Percentiles rank a stretch among this genome's conserved stretches.
Conservation (phyloP, 2,888 invertebrate genomes). For the Ctena decussata region DNA sequence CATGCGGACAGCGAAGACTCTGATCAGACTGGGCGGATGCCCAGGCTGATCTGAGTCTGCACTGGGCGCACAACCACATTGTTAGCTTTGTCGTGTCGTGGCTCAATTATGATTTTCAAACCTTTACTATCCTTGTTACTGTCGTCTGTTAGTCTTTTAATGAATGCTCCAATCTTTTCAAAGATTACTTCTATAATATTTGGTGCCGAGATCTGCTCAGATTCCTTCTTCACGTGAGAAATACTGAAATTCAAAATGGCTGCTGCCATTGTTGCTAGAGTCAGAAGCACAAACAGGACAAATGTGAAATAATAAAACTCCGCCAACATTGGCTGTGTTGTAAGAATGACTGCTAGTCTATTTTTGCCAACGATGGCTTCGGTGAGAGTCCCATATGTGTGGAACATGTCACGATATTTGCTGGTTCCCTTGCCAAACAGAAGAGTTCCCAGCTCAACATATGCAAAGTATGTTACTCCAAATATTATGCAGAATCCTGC, state of each 20-base stretch:
- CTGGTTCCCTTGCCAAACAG: conserved; percentile 80
- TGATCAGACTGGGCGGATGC: too few relatives aligned
- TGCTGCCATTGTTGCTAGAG: conserved; percentile 76
- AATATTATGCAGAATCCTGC: conserved; percentile 87
- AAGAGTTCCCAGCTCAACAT: conserved; percentile 82
- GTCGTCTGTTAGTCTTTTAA: neutral
- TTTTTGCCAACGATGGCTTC: conserved; percentile 79
- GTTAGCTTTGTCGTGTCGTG: too few relatives aligned
- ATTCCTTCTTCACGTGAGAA: conserved; percentile 60
- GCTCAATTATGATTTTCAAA: neutral
- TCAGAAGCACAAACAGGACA: conserved; percentile 74
- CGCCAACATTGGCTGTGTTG: conserved; percentile 67
- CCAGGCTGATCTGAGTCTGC: too few relatives aligned
- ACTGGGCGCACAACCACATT: too few relatives aligned
- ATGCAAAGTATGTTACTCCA: conserved; percentile 83
- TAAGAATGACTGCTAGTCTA: conserved; percentile 66
- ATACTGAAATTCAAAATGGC: conserved; percentile 78
- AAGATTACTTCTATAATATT: conserved; percentile 58
- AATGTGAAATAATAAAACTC: conserved; percentile 75
- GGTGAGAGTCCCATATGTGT: conserved; percentile 86
- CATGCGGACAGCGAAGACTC: too few relatives aligned
- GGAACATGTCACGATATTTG: conserved; percentile 83
- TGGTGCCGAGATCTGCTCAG: conserved; percentile 41
- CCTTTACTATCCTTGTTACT: neutral
- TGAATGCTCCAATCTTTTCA: conserved; percentile 22